Conservation (phyloP, 2,888 invertebrate species). For the Portevinia maculata region DNA sequence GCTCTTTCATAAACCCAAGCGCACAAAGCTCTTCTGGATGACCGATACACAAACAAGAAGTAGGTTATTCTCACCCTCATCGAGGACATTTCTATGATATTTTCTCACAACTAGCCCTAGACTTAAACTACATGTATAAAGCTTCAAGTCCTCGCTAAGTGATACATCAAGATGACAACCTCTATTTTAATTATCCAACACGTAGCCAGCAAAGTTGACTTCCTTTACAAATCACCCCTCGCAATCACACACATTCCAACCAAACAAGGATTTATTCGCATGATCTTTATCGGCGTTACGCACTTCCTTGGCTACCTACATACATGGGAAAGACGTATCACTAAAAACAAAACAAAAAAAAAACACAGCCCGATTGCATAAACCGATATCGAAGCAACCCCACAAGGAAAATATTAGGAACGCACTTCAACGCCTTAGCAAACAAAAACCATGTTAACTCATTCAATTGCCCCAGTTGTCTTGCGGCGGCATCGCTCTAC, state of each 20-base stretch:
- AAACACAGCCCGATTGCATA: conserved; percentile 42
- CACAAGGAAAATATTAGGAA: conserved; percentile 46
- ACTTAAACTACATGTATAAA: neutral
- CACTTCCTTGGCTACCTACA: conserved; percentile 43
- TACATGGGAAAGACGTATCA: neutral
- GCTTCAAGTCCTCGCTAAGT: conserved; percentile 4
- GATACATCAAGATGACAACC: conserved; percentile 61
- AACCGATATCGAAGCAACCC: conserved; percentile 41
- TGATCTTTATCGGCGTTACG: conserved; percentile 68
- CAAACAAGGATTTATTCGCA: conserved; percentile 57
- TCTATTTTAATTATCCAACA: conserved; percentile 47
- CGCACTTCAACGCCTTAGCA: conserved; percentile 67
- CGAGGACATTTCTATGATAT: neutral
- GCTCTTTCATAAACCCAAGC: too few species aligned
- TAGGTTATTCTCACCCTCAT: conserved; percentile 15
- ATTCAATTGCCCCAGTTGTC: conserved; percentile 60
- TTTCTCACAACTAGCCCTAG: neutral
- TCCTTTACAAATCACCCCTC: conserved; percentile 16
- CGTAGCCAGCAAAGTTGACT: conserved; percentile 3
- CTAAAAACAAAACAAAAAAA: neutral
- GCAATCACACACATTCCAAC: conserved; percentile 17
- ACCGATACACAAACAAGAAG: neutral
- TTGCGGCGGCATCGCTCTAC: conserved; percentile 21
- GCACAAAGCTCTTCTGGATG: neutral
- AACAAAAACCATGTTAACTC: conserved; percentile 68